Conservation (phyloP, 2,113 vertebrate genomes). For the Festucalex cinctus region DNA sequence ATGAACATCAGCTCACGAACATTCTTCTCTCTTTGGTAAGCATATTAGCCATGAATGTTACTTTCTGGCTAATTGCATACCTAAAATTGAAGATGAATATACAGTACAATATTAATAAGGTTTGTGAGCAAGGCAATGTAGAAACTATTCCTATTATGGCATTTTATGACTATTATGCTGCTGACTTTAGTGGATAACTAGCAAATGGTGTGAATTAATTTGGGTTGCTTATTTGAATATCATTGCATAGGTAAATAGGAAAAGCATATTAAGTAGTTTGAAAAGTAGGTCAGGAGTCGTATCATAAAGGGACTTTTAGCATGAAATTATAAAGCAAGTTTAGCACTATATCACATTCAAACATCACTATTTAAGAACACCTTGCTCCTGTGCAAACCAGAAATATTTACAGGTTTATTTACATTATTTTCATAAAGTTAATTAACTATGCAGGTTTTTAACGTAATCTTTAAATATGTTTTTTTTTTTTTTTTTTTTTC, state of each 20-base stretch:
- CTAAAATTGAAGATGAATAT: not conserved
- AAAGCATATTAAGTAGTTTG: not conserved
- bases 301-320: not conserved
- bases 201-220: not conserved
- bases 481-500: not conserved
- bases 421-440: not conserved
- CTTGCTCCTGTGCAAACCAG: not conserved
- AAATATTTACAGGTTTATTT: not conserved
- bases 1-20: slow-evolving; percentile 45
- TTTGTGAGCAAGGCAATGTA: not conserved
- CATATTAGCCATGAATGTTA: slow-evolving; percentile 7
- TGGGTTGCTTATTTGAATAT: not conserved
- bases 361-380: not conserved
- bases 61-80: slow-evolving; percentile 4
- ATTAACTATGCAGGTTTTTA: not conserved
- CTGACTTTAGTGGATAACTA: not conserved
- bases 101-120: not conserved
- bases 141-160: not conserved
- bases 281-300: not conserved
- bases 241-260: not conserved
- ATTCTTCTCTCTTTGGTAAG: slow-evolving; percentile 32
- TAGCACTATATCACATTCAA: not conserved
- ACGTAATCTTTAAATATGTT: not conserved
- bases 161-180: not conserved
- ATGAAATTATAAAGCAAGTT: not conserved